phyloP scores from a whole-genome alignment of 23 tunicate species.

The Styela clava region DNA sequence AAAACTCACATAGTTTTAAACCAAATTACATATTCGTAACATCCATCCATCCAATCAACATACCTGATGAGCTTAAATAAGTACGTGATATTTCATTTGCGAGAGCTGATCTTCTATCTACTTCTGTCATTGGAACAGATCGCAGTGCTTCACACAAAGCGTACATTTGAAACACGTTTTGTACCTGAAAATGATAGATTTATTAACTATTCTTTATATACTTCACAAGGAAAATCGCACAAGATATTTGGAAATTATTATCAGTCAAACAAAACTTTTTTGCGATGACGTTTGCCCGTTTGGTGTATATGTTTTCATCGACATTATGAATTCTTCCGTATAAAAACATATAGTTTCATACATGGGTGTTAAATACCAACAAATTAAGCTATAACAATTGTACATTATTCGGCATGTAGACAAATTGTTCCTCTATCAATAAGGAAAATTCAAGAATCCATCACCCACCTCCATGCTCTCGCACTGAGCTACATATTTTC shows the following conservation, averaged over 20 bases:
- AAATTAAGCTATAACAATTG: no score
- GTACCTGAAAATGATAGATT: conserved; percentile 59
- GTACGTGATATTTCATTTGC: conserved; percentile 58
- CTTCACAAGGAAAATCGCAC: background rate
- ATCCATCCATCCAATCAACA: no score
- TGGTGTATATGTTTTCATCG: no score
- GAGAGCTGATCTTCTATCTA: conserved; percentile 38
- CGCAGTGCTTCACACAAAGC: conserved; percentile 55
- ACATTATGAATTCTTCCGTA: no score
- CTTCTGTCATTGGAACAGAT: conserved; percentile 42
- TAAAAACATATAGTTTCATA: no score
- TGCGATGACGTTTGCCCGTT: background rate
- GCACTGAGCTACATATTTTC: conserved; percentile 76
- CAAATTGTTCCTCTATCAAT: no score
- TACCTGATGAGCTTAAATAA: conserved; percentile 66
- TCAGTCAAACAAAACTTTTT: background rate
- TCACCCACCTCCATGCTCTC: conserved; percentile 80
- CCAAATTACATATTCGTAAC: no score
- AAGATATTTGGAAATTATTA: background rate
- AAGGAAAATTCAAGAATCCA: no score
- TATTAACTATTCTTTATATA: background rate
- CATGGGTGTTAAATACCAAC: no score
- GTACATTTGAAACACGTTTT: conserved; percentile 81
- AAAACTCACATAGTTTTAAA: no score
- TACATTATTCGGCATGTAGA: no score